Conservation (phyloP, 2,888 invertebrate genomes). For the Trichogramma evanescens region DNA sequence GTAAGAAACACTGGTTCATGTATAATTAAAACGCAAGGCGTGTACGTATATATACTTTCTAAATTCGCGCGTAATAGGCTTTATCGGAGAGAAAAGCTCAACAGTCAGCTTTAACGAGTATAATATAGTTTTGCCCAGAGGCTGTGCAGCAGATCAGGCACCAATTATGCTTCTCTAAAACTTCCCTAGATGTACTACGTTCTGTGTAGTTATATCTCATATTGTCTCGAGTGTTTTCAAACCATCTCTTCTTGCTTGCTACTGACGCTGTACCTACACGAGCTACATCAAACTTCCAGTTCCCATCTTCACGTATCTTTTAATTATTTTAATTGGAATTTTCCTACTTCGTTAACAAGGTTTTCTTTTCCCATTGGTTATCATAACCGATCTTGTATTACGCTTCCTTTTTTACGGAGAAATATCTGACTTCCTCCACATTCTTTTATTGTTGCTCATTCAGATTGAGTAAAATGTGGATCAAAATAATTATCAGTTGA, state of each 20-base stretch:
- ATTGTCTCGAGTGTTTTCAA: conserved; percentile 17
- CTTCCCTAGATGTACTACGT: neutral
- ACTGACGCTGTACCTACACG: neutral
- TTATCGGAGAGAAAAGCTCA: conserved; percentile 33
- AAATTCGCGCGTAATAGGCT: conserved; percentile 39
- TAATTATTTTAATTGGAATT: conserved; percentile 13
- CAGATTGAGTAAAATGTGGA: no score
- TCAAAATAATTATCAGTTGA: no score
- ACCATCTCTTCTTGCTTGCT: neutral
- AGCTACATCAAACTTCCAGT: neutral
- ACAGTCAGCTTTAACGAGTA: conserved; percentile 39
- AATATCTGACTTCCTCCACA: no score
- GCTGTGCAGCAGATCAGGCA: conserved; percentile 15
- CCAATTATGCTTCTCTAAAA: conserved; percentile 20
- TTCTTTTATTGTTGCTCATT: no score
- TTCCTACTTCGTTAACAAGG: no score
- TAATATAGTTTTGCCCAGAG: conserved; percentile 15
- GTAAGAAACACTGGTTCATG: conserved; percentile 12
- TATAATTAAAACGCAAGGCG: conserved; percentile 39
- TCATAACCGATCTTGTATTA: no score
- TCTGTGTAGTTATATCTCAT: conserved; percentile 10
- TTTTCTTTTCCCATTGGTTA: no score
- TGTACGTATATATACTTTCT: conserved; percentile 25
- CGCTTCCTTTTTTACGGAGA: no score
- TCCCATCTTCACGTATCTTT: neutral